phyloP scores from a whole-genome alignment of 1,140 invertebrate species.

The Hesperophylax magnus region DNA sequence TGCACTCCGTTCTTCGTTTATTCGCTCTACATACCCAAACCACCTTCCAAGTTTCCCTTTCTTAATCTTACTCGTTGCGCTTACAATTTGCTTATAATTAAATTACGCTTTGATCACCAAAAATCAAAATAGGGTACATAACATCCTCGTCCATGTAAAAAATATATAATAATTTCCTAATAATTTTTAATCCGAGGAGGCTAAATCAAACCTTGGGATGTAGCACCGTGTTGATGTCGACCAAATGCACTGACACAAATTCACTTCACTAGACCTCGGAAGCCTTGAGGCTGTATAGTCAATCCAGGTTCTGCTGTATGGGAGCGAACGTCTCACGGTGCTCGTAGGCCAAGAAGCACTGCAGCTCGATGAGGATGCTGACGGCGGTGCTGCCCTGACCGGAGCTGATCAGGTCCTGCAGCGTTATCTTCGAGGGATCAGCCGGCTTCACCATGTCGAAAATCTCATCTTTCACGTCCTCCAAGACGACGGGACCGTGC shows the following conservation, averaged over 20 bases:
- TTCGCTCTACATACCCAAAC: too few species aligned
- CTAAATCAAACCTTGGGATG: too few species aligned
- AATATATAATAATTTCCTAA: too few species aligned
- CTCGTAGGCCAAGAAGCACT: conserved; percentile 97
- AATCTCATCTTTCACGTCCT: conserved; percentile 97
- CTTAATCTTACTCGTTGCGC: too few species aligned
- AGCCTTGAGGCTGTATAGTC: background rate
- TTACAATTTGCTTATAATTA: too few species aligned
- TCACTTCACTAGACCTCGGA: background rate
- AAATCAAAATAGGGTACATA: too few species aligned
- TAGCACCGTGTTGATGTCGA: too few species aligned
- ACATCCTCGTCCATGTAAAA: too few species aligned
- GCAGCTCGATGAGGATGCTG: conserved; percentile 95
- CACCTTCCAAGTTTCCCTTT: too few species aligned
- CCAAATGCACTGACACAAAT: background rate
- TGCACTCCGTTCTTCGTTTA: too few species aligned
- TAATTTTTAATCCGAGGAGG: too few species aligned
- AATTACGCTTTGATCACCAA: too few species aligned
- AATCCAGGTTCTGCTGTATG: conserved; percentile 59
- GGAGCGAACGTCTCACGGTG: conserved; percentile 85
- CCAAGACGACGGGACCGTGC: conserved; percentile 89
- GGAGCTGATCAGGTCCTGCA: conserved; percentile 86
- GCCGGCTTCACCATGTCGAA: conserved; percentile 97
- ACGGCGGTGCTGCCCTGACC: conserved; percentile 95
- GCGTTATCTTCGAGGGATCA: conserved; percentile 88